phyloP scores from a whole-genome alignment of 2,888 invertebrate genomes.

The Tipula confusa region DNA sequence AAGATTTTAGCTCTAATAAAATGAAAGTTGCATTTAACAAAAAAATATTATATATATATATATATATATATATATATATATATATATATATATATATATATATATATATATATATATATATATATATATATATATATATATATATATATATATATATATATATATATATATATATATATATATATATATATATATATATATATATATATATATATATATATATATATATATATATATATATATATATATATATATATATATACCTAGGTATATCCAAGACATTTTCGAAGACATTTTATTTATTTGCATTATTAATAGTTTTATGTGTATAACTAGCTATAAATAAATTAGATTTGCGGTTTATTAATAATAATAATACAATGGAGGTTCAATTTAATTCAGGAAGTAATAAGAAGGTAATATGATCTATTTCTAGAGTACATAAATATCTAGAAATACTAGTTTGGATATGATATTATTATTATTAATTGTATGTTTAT shows the following conservation, averaged over 20 bases:
- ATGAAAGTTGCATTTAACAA: not conserved
- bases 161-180: no score
- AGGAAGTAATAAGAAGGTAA: slow-evolving; percentile 25
- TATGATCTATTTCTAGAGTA: slow-evolving; percentile 20
- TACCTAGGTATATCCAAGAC: no score
- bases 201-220: no score
- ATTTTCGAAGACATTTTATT: not conserved
- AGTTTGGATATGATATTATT: not conserved
- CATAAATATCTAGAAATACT: not conserved
- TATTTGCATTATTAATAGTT: slow-evolving; percentile 20
- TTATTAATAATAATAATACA: not conserved
- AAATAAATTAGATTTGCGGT: slow-evolving; percentile 16
- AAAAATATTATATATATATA: no score
- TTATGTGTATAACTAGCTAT: not conserved
- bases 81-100: no score
- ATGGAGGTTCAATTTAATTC: slow-evolving; percentile 20
- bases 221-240: no score
- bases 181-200: no score
- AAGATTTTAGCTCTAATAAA: not conserved
- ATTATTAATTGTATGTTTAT: not conserved
- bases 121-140: no score
- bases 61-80: no score
- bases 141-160: no score
- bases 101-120: no score
- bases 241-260: no score